Base-by-base conservation (phyloP, 2,113 vertebrate species). In the Scomber scombrus region DNA sequence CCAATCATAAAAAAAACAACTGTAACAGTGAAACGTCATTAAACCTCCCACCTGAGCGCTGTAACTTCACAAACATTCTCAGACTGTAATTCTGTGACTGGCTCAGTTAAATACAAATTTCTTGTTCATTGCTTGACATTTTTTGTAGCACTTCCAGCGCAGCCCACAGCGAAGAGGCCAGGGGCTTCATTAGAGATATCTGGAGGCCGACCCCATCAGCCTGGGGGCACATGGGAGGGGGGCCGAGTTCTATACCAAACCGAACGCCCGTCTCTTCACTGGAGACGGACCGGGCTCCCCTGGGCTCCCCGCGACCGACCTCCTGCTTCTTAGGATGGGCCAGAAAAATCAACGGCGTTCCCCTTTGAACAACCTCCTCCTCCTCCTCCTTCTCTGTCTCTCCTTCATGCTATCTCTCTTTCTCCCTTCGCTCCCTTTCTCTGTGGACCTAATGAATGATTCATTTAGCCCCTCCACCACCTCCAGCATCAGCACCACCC, bases 361-460 rank as follows among this genome's bases (percentile, higher is more conserved):
- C 76, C 80, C 93, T 95, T 95, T 96, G 95, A 96, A 95, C 91
- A 84, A 26, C 91, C 76, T 88, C 85, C 88, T 88, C 81, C 85
- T 86, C 81, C 91, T 86, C 79, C 80, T 85, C 85, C 83, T 82
- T 82, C 85, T 89, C 89, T 91, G 85, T 87, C 82, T 91, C 86
- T 86, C 88, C 73, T 62, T 60, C 84, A 52, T 23, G 16, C 85
- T 75, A 49, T 51, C 84, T 79, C 80, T 72, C 75, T 63, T 14
- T 75, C 83, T 88, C 81, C 68, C 84, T 69, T n/a, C 16, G 78
- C 91, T 89, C 86, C 82, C 90, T 94, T 91, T 91, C 93, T 93
- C 91, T 82, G 76, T 87, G 93, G 93, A 94, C 89, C 93, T 95
- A 91, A 95, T 95, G 94, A 95, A 95, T 95, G 84, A 95, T 95